Conservation (phyloP, 2,113 vertebrate species). For the Hemiprocne comata region DNA sequence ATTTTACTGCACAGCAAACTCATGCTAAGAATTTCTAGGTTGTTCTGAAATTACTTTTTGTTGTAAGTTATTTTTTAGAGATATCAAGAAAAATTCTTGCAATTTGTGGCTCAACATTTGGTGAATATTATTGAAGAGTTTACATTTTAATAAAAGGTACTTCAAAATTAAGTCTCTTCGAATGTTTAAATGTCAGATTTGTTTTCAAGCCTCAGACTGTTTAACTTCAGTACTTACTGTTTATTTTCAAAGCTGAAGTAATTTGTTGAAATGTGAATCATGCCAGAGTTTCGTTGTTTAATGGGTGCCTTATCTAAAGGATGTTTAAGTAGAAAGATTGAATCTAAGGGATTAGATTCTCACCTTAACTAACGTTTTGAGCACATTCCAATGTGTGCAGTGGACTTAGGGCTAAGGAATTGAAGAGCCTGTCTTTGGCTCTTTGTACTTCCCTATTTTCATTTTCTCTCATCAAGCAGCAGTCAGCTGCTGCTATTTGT, state of each 20-base stretch:
- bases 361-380: background rate
- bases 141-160: background rate
- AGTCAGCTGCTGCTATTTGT: background rate
- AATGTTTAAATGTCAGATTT: background rate
- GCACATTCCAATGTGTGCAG: background rate
- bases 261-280: constrained; percentile 46
- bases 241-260: constrained; percentile 62
- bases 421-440: background rate
- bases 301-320: background rate
- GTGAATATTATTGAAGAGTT: background rate
- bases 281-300: background rate
- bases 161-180: background rate
- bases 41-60: background rate
- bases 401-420: background rate
- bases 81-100: background rate
- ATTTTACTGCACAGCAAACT: background rate
- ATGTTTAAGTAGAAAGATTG: background rate
- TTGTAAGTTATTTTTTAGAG: background rate
- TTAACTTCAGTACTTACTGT: constrained; percentile 16
- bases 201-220: constrained; percentile 35
- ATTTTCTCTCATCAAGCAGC: background rate
- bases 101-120: background rate
- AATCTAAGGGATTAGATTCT: background rate
- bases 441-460: background rate
- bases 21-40: background rate